Base-by-base conservation (phyloP, 2,797 vertebrate genomes). In the Hippoglossus hippoglossus region DNA sequence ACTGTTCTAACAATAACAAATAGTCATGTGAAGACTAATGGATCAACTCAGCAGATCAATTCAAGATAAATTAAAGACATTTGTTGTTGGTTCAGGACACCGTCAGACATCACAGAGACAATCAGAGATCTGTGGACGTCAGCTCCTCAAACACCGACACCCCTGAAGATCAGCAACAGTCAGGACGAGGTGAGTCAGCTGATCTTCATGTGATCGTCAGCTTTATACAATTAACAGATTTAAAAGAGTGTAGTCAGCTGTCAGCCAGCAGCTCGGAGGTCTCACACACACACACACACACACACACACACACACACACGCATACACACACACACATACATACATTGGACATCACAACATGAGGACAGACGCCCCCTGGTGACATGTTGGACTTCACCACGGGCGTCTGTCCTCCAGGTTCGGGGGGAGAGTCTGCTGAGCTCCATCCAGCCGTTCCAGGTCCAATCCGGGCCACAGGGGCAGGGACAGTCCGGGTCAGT, bases 341-440 rank as follows among this genome's bases (percentile, higher is more conserved):
- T 22, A 22, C 31, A 34, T 34, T 11, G 31, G 10, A 34, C 31
- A 34, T 34, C 31, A 34, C 31, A 34, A 34, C 31, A 34, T 10
- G 31, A 34, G 31, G 10, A 34, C 31, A 34, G 31, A 12, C 36
- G 9, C 34, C 34, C 11, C 34, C 34, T 39, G 36, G 36, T 13
- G 36, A 39, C 36, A 39, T 4, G 36, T 39, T 39, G 36, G 36
- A 39, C 12, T 39, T 39, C 36, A 12, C 7, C 31, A 9, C 1
- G 31, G 8, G 31, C 10, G 31, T 34, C 31, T 47, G 58, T 69
- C 60, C 24, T 63, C 3, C 84, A 92, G 92, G 73, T 84, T 4
- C 83, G 81, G 7, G 82, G 81, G 19, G 78, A 88, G 67, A 86
- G 84, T 75, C 70, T 94, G 81, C 92, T 94, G 84, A 87, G 88